Evolutionary conservation across 2,888 invertebrate species (phyloP).

Genomic region (Amorpha juglandis): DNA sequence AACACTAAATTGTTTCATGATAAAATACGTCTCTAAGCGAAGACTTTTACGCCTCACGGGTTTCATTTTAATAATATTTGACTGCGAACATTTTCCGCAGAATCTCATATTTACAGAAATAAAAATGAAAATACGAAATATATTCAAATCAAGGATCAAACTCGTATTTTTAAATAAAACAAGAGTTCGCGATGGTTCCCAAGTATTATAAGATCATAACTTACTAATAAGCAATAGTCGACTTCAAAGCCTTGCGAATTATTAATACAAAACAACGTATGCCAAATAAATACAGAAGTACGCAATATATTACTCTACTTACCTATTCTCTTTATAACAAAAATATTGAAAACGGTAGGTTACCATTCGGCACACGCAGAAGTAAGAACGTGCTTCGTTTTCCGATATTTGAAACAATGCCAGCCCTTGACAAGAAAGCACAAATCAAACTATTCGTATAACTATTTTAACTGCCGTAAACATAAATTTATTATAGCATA

Average conservation of each 20-base stretch:
- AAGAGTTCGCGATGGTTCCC: neutral
- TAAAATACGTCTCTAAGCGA: constrained; percentile 40
- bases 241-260: constrained; percentile 13
- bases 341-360: constrained; percentile 70
- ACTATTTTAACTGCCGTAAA: constrained; percentile 59
- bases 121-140: constrained; percentile 24
- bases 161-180: constrained; percentile 16
- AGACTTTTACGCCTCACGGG: constrained; percentile 37
- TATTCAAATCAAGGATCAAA: constrained; percentile 26
- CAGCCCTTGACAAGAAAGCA: constrained; percentile 69
- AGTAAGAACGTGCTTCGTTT: constrained; percentile 69
- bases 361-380: constrained; percentile 67
- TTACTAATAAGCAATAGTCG: constrained; percentile 26
- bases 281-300: constrained; percentile 51
- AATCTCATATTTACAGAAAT: constrained; percentile 15
- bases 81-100: constrained; percentile 28
- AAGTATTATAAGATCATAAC: constrained; percentile 28
- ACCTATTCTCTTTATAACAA: constrained; percentile 60
- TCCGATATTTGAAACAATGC: constrained; percentile 75
- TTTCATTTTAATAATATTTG: constrained; percentile 38
- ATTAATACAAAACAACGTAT: constrained; percentile 19
- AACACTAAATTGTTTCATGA: constrained; percentile 34
- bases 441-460: constrained; percentile 69
- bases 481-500: constrained; percentile 49
- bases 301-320: constrained; percentile 47